phyloP scores from a whole-genome alignment of 2,113 vertebrate species.

The Patagioenas fasciata region DNA sequence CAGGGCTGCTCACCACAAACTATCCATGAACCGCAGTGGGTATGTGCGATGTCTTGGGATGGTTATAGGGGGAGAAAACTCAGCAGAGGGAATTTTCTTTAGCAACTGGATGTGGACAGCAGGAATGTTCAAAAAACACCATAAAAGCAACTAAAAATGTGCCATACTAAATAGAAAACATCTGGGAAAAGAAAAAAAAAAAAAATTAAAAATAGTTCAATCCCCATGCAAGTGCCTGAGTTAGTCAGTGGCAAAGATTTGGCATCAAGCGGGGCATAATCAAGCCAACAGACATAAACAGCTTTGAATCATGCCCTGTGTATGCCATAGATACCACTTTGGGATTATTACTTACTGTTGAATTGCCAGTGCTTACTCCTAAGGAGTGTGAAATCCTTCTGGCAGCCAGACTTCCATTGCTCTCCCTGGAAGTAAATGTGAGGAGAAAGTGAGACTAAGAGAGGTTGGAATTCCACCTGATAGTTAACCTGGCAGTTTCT shows the following conservation, averaged over 20 bases:
- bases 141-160: background rate
- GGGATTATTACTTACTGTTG: background rate
- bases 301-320: background rate
- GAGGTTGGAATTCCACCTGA: background rate
- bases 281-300: constrained; percentile 19
- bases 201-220: background rate
- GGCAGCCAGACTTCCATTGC: background rate
- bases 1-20: background rate
- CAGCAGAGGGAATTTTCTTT: background rate
- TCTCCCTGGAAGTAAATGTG: background rate
- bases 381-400: background rate
- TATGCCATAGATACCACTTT: background rate
- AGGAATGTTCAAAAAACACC: background rate
- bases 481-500: background rate
- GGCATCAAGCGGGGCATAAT: background rate
- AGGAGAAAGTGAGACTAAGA: background rate
- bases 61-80: background rate
- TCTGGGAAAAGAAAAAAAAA: background rate
- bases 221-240: background rate
- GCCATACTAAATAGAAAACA: background rate
- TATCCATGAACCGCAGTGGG: accelerated
- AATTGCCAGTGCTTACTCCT: background rate
- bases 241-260: background rate
- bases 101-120: background rate
- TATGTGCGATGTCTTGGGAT: background rate